These are phyloP conservation scores for Pachyseris speciosa DNA, from an alignment of 64 coral and sea anemone genomes.

Conservation along the genomic window DNA sequence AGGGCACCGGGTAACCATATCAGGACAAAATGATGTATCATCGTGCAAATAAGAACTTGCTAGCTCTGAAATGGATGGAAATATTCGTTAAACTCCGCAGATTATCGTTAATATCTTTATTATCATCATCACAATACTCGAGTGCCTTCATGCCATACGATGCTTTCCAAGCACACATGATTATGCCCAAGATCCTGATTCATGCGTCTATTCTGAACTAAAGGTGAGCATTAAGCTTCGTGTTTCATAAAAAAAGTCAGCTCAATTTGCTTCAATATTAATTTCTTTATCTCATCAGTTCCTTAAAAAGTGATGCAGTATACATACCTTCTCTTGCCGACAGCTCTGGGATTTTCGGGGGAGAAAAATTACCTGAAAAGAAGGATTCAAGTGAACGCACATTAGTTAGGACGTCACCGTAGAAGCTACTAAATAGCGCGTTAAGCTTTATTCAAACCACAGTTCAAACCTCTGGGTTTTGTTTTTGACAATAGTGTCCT, in stretches of 20 bases:
- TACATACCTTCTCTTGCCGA: slow-evolving; percentile 34
- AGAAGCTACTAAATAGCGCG: too few species aligned
- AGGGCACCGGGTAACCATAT: slow-evolving; percentile 75
- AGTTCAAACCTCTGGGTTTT: background rate
- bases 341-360: background rate
- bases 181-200: too few species aligned
- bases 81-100: background rate
- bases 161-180: too few species aligned
- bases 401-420: too few species aligned
- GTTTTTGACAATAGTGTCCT: slow-evolving; percentile 34
- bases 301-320: background rate
- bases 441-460: too few species aligned
- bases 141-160: too few species aligned
- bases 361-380: background rate
- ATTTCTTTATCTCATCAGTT: background rate
- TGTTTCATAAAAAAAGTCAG: too few species aligned
- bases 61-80: background rate
- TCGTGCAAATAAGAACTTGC: slow-evolving; percentile 43
- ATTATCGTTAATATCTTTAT: background rate
- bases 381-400: too few species aligned
- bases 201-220: too few species aligned
- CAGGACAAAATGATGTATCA: slow-evolving; percentile 51
- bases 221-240: too few species aligned
- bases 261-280: background rate
- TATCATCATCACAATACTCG: too few species aligned